Evolutionary conservation across 2,113 vertebrate genomes (phyloP), one percentile per base, ranked within the genome.

Genomic region (Anarhynchus alexandrinus): DNA sequence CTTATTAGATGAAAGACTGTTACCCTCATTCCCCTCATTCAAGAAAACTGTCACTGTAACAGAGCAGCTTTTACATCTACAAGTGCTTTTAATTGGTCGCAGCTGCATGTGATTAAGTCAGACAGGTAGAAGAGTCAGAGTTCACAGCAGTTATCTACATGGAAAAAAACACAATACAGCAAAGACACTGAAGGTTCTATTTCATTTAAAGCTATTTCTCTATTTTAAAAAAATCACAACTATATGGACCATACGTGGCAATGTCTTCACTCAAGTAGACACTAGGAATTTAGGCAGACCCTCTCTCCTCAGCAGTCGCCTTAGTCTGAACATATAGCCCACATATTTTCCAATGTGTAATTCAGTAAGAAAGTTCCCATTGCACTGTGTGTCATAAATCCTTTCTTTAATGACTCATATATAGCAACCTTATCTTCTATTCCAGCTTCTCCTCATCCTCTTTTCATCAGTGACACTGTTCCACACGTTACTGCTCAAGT

Each of bases 211-310:
- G 5, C 10, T 67, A 30, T 51, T 83, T 78, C 30, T 66, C 45
- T 20, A 11, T 30, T 36, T 30, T 29, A 10, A 76, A 52, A 43
- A 43, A 14, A 42, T 38, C 26, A 57, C 15, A 67, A 9, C 13
- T 16, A 22, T 21, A 30, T 5, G 69, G 11, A 40, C 34, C 54
- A 17, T 62, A 19, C 0, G 0, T 16, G 11, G 6, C 27, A 38
- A 36, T 21, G 9, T 59, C 18, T 57, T 62, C 40, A 38, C 18
- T 43, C 57, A 69, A 65, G 29, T 5, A 77, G 25, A 55, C 20
- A 34, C n/a, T 8, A 61, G 9, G 59, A 84, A 45, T 81, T 26
- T 22, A 25, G 30, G 34, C 23, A 73, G 29, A 38, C 13, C 7
- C 14, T 30, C 30, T 45, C 36, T 57, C 51, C 36, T 47, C 59